Conservation (phyloP, 2,113 vertebrate species). For the Cryptoleucopteryx plumbea region DNA sequence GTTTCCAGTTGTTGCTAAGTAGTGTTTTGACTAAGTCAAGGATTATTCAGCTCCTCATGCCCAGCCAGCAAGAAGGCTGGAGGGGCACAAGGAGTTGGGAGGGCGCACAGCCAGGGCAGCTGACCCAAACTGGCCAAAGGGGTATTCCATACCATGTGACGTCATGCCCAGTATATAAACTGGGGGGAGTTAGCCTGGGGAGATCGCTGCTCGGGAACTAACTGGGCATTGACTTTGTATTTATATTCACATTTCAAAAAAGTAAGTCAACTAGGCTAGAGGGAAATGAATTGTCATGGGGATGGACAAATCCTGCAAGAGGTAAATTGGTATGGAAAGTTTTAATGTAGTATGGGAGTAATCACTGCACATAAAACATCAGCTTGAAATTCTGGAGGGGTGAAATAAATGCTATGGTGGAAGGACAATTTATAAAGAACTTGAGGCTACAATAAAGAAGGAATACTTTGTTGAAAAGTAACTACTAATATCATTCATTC, state of each 20-base stretch:
- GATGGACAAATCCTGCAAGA: background rate
- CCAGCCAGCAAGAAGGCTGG: too few relatives aligned
- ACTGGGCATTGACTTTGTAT: background rate
- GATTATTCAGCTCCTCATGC: too few relatives aligned
- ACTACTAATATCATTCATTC: background rate
- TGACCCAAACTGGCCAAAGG: too few relatives aligned
- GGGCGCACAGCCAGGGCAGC: too few relatives aligned
- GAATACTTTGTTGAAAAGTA: background rate
- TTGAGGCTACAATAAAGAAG: background rate
- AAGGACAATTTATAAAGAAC: background rate
- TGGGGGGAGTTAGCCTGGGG: too few relatives aligned
- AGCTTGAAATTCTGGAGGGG: background rate
- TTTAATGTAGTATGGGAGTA: background rate
- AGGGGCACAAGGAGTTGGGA: too few relatives aligned
- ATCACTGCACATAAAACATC: background rate
- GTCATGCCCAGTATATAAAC: background rate
- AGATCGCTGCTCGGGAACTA: too few relatives aligned
- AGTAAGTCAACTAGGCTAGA: background rate
- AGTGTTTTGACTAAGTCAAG: too few relatives aligned
- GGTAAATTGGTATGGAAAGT: background rate
- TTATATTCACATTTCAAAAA: background rate
- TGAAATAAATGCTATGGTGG: background rate
- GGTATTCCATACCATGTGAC: too few relatives aligned
- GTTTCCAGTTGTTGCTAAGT: too few relatives aligned
- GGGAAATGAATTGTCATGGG: background rate